Conservation (phyloP, 2,113 vertebrate genomes). For the Daboia siamensis region DNA sequence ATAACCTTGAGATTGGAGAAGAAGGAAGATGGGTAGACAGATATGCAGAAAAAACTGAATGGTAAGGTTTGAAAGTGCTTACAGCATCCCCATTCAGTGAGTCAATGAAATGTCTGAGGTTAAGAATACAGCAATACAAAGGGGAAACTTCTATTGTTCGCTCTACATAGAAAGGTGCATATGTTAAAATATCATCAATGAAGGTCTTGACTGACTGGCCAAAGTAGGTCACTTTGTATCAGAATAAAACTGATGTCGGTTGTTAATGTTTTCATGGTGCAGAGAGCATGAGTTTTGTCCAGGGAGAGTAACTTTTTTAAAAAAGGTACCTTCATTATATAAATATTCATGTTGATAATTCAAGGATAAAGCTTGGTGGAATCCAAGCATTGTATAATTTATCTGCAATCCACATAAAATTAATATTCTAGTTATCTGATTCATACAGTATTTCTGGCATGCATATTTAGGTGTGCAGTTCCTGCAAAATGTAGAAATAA, state of each 20-base stretch:
- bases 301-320: background rate
- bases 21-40: background rate
- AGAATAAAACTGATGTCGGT: background rate
- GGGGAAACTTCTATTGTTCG: background rate
- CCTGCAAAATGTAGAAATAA: background rate
- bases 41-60: background rate
- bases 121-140: background rate
- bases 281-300: background rate
- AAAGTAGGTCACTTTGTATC: background rate
- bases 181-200: background rate
- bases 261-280: background rate
- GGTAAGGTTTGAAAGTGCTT: background rate
- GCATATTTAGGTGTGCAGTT: background rate
- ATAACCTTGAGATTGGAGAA: background rate
- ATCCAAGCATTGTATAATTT: background rate
- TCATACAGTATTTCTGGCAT: background rate
- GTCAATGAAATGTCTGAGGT: no score
- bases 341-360: background rate
- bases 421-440: background rate
- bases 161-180: background rate
- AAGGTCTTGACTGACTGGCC: background rate
- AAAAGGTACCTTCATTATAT: background rate
- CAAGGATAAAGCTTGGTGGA: background rate
- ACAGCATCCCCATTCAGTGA: background rate
- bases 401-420: background rate